Conservation (phyloP, 2,797 vertebrate species). For the Cygnus olor region DNA sequence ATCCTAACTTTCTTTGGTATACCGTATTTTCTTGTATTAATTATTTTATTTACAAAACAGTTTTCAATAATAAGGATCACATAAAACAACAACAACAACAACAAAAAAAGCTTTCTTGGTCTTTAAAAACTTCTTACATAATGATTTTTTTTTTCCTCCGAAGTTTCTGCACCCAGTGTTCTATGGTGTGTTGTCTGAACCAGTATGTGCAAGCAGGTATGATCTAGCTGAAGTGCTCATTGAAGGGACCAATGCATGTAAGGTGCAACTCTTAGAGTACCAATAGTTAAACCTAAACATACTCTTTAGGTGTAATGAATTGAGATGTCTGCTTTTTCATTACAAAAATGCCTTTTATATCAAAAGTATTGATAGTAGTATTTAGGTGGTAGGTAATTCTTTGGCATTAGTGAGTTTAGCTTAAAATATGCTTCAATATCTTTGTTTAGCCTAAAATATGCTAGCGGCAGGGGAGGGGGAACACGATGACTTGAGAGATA, state of each 20-base stretch:
- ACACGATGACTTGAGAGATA: neutral
- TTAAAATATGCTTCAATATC: no score
- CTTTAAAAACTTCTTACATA: neutral
- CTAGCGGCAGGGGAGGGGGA: no score
- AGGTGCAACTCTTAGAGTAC: neutral
- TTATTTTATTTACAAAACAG: neutral
- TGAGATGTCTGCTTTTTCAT: neutral
- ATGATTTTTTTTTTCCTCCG: neutral
- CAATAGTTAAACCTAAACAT: neutral
- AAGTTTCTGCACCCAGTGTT: neutral
- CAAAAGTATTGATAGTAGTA: neutral
- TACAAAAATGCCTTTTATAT: neutral
- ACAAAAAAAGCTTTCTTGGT: neutral
- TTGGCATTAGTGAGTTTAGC: neutral
- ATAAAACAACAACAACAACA: neutral
- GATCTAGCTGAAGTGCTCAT: neutral
- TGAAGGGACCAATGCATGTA: neutral
- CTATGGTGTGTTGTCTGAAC: neutral
- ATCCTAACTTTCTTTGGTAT: neutral
- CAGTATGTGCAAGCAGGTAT: neutral
- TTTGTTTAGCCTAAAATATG: no score
- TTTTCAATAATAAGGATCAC: neutral
- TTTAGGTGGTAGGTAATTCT: neutral
- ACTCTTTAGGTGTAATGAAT: neutral
- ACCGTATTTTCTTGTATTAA: neutral